Evolutionary conservation across 2,888 invertebrate species (phyloP), one percentile per base, ranked within the genome.

Genomic region (Xestia xanthographa): DNA sequence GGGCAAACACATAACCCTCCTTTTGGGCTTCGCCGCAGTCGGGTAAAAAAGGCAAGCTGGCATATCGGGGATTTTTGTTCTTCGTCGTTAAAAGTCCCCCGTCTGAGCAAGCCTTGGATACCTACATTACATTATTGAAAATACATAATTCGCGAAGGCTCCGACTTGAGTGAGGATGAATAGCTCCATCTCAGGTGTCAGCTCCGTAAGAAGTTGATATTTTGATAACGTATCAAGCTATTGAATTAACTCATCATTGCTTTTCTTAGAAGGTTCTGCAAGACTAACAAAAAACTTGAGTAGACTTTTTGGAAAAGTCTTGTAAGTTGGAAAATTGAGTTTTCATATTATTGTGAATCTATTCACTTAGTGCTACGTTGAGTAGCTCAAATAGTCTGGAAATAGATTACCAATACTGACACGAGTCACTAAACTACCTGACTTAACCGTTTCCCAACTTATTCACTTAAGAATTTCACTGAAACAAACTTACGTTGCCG

Each of bases 141-240:
- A 83, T 82, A 82, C 66, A 62, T 82, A 70, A 70, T 70, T 83
- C 43, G 48, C 14, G n/a, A 29, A 43, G 26, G 45, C 66, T 43
- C 12, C 29, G 22, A n/a, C 70, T 77, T 80, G 79, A 70, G 83
- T 56, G 41, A 78, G 66, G 66, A 14, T n/a, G 38, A 71, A 66
- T 48, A 20, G 48, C 43, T 66, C 50, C 56, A 41, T 50, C 66
- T 67, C 72, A 83, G 79, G 66, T 80, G 83, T 80, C 83, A 70
- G 38, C 6, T 62, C 26, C 48, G 34, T 45, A 67, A 71, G 22
- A 83, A 63, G 38, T 50, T 79, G 43, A 66, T 70, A 66, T 83
- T 66, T 83, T 66, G 83, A 56, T 79, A 83, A 63, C 66, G 66
- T 83, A 79, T 79, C 26, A 67, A 76, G 66, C 63, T 82, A 66